Evolutionary conservation across 2,888 invertebrate species (phyloP).

Genomic region (Synanthedon myopaeformis): DNA sequence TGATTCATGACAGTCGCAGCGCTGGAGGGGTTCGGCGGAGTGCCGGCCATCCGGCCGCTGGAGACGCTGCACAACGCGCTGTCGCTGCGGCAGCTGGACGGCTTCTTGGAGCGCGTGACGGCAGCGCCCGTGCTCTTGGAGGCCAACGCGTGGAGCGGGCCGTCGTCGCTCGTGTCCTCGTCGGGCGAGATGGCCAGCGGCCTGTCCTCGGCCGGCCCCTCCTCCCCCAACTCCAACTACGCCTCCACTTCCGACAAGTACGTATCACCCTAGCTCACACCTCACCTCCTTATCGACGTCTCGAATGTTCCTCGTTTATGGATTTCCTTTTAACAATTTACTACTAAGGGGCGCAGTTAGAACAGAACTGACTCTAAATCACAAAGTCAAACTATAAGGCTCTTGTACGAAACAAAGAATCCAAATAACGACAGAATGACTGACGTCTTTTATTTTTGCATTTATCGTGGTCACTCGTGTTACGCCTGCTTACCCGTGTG

Average conservation of each 20-base stretch:
- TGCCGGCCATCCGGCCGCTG: conserved; percentile 94
- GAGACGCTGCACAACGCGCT: conserved; percentile 98
- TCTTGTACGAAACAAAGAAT: too few species aligned
- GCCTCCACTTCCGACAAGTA: conserved; percentile 52
- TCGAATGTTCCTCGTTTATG: too few species aligned
- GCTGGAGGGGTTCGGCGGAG: conserved; percentile 89
- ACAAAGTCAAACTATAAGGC: too few species aligned
- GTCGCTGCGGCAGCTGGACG: conserved; percentile 90
- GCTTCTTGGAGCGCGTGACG: conserved; percentile 89
- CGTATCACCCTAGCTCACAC: neutral
- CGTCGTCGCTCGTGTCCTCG: conserved; percentile 79
- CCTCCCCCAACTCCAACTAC: conserved; percentile 80
- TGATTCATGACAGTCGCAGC: conserved; percentile 71
- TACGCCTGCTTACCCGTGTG: too few species aligned
- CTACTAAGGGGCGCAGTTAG: too few species aligned
- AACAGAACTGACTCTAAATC: too few species aligned
- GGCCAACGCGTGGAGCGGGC: conserved; percentile 85
- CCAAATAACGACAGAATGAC: too few species aligned
- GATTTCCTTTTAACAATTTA: too few species aligned
- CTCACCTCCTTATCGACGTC: too few species aligned
- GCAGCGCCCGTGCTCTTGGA: conserved; percentile 76
- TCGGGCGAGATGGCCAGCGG: conserved; percentile 65
- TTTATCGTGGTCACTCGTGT: too few species aligned
- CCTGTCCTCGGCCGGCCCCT: conserved; percentile 82
- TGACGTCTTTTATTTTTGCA: too few species aligned